Percentiles rank a stretch among this genome's conserved stretches.
Evolutionary conservation across 2,113 vertebrate species (phyloP).

Genomic region (Bungarus multicinctus): DNA sequence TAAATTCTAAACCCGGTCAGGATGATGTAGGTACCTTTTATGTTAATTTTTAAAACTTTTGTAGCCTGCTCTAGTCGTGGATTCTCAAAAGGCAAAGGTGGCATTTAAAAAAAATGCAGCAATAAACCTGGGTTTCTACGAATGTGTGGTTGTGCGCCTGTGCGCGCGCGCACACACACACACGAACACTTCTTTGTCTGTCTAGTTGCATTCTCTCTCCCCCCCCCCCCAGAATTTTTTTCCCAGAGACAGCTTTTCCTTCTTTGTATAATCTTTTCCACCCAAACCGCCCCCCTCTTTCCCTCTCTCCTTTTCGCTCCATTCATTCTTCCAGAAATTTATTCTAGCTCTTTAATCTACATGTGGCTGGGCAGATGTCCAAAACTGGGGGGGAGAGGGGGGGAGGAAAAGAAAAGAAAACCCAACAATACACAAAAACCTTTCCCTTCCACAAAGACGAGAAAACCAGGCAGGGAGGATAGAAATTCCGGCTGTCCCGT

Average conservation of each 20-base stretch:
- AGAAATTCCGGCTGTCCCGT: background rate
- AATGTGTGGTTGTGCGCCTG: background rate
- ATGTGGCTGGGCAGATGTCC: constrained; percentile 98
- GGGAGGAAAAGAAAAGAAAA: constrained; percentile 31
- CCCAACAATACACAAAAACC: constrained; percentile 31
- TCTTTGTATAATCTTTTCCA: constrained; percentile 54
- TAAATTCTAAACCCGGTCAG: background rate
- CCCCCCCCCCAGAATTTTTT: too few relatives aligned
- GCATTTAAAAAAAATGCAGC: background rate
- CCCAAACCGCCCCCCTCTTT: constrained; percentile 29
- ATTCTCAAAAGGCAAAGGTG: background rate
- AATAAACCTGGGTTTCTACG: background rate
- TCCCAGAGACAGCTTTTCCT: background rate
- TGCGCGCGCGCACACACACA: background rate
- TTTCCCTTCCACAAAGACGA: constrained; percentile 59
- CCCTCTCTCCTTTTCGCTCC: constrained; percentile 15
- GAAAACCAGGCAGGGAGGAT: background rate
- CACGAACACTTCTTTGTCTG: constrained; percentile 34
- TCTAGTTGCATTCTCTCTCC: constrained; percentile 19
- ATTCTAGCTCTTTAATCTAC: constrained; percentile 79
- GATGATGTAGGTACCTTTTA: background rate
- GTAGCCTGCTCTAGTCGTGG: fast-evolving
- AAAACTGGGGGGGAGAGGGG: constrained; percentile 60
- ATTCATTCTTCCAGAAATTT: constrained; percentile 75
- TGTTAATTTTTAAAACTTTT: background rate